Conservation (phyloP, 2,797 vertebrate genomes). For the Galaxias olidus region DNA sequence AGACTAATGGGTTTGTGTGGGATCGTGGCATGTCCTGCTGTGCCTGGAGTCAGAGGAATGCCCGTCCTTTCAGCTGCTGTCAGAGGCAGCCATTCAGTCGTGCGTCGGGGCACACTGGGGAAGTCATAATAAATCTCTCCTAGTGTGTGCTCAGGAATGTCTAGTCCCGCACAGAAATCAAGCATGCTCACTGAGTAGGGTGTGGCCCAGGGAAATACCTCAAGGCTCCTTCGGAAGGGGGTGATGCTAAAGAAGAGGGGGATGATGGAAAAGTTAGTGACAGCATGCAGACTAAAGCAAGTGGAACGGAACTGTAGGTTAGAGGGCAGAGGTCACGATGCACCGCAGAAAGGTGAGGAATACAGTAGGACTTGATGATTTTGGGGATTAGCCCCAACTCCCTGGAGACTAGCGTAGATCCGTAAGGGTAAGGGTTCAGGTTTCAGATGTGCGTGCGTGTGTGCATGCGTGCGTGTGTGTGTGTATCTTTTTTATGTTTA, state of each 20-base stretch:
- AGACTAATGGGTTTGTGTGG: conserved; percentile 49
- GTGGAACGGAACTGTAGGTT: conserved; percentile 26
- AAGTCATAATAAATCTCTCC: conserved; percentile 66
- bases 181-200: conserved; percentile 33
- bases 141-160: conserved; percentile 49
- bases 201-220: conserved; percentile 16
- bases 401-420: conserved; percentile 7
- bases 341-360: conserved; percentile 23
- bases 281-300: conserved; percentile 12
- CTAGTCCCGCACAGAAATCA: conserved; percentile 40
- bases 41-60: conserved; percentile 55
- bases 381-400: conserved; percentile 49
- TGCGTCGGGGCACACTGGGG: conserved; percentile 32
- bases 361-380: conserved; percentile 42
- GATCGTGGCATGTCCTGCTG: conserved; percentile 25
- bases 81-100: conserved; percentile 49
- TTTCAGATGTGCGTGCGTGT: background rate
- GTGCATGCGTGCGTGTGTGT: conserved; percentile 4
- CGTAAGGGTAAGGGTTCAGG: too few relatives aligned
- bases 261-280: conserved; percentile 24
- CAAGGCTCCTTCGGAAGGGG: conserved; percentile 37
- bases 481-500: background rate
- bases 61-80: conserved; percentile 61
- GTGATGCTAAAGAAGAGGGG: conserved; percentile 21
- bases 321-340: conserved; percentile 29